Conservation (phyloP, 2,888 invertebrate genomes). For the Drosophila nigritarsus region DNA sequence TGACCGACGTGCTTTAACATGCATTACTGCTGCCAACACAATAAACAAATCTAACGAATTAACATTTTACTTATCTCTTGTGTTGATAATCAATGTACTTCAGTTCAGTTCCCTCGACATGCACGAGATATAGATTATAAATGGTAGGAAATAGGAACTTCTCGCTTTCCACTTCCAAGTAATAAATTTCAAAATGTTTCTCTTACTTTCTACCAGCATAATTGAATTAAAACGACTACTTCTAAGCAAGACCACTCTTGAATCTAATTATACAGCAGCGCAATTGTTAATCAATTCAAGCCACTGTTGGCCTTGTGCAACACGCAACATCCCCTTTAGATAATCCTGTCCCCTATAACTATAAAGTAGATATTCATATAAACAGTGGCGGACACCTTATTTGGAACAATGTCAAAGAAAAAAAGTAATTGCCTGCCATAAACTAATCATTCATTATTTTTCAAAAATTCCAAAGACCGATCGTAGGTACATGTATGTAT, state of each 20-base stretch:
- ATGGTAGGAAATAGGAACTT: background rate
- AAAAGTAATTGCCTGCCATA: no score
- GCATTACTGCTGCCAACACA: constrained; percentile 25
- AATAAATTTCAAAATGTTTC: background rate
- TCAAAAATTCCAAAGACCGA: no score
- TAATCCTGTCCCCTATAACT: background rate
- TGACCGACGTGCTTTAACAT: constrained; percentile 30
- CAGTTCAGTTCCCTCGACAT: background rate
- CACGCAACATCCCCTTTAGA: constrained; percentile 64
- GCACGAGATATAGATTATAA: background rate
- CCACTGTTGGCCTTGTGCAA: constrained; percentile 13
- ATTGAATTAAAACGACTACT: background rate
- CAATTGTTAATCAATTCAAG: constrained; percentile 43
- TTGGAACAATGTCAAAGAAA: no score
- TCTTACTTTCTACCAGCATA: constrained; percentile 1
- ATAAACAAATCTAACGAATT: constrained; percentile 21
- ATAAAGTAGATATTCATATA: constrained; percentile 6
- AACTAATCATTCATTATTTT: no score
- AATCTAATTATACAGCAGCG: constrained; percentile 13
- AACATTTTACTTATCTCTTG: constrained; percentile 4
- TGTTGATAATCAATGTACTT: constrained; percentile 4
- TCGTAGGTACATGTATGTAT: no score
- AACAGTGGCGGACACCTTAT: no score
- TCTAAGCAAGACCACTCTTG: background rate
- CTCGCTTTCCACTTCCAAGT: background rate